phyloP scores from a whole-genome alignment of 2,888 invertebrate genomes.

The Dione vanillae region DNA sequence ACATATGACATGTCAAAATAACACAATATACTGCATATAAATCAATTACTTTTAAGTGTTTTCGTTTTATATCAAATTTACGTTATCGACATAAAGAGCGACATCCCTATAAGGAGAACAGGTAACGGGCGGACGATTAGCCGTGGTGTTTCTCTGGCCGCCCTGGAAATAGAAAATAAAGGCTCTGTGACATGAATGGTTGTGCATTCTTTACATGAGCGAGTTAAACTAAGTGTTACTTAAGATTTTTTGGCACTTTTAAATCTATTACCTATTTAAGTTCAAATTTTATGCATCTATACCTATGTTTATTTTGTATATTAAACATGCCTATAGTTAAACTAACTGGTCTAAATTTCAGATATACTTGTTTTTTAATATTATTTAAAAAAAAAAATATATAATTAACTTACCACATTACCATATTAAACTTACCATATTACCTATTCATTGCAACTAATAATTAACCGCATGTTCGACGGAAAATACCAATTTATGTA shows the following conservation, averaged over 20 bases:
- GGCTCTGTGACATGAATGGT: constrained; percentile 69
- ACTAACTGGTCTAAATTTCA: no score
- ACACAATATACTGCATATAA: no score
- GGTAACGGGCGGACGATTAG: constrained; percentile 77
- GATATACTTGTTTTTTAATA: no score
- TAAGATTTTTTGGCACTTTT: not conserved
- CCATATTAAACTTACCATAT: not conserved
- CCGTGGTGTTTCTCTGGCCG: constrained; percentile 73
- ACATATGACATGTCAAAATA: no score
- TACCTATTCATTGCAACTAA: no score
- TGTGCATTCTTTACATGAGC: constrained; percentile 43
- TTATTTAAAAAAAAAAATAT: no score
- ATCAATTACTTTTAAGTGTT: not conserved
- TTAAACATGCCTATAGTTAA: not conserved
- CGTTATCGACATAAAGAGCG: constrained; percentile 45
- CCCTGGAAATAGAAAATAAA: constrained; percentile 82
- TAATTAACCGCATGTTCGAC: no score
- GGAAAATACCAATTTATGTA: no score
- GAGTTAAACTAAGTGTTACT: constrained; percentile 46
- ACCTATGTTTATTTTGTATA: not conserved
- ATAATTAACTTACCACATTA: no score
- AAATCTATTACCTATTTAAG: no score
- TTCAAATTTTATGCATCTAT: not conserved
- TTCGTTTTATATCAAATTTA: not conserved
- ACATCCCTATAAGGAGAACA: constrained; percentile 62